phyloP scores from a whole-genome alignment of 2,797 vertebrate genomes.

The Melanotaenia boesemani region DNA sequence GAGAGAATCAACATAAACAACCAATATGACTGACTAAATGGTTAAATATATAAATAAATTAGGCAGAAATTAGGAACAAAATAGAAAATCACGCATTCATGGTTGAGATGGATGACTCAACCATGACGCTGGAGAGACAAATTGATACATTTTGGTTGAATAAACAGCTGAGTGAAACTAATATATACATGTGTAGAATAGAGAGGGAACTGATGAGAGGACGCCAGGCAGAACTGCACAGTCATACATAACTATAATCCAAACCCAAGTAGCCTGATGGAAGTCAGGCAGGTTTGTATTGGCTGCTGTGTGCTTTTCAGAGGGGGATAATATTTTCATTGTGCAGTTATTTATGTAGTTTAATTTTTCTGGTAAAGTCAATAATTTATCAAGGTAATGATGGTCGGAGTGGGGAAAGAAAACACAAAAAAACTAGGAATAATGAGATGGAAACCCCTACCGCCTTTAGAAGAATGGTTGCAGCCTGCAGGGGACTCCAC shows the following conservation, averaged over 20 bases:
- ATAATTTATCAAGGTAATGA: conserved; percentile 84
- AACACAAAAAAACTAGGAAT: conserved; percentile 70
- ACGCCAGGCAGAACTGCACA: conserved; percentile 56
- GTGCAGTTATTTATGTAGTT: conserved; percentile 80
- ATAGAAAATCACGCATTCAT: conserved; percentile 25
- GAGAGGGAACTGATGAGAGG: conserved; percentile 55
- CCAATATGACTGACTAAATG: background rate
- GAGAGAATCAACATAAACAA: background rate
- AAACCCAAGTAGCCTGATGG: conserved; percentile 79
- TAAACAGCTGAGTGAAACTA: conserved; percentile 42
- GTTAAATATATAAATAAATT: background rate
- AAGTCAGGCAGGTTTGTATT: conserved; percentile 83
- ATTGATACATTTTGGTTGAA: conserved; percentile 43
- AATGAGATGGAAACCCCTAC: conserved; percentile 70
- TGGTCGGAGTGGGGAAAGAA: conserved; percentile 75
- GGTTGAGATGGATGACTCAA: conserved; percentile 37
- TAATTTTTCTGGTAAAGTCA: conserved; percentile 82
- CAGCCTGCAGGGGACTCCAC: conserved; percentile 42
- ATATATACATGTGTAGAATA: conserved; percentile 34
- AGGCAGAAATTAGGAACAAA: conserved; percentile 10
- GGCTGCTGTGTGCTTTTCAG: conserved; percentile 74
- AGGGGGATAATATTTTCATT: conserved; percentile 83
- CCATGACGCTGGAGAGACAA: conserved; percentile 21
- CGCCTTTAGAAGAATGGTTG: conserved; percentile 47
- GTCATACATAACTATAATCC: conserved; percentile 62